These are phyloP conservation scores for Imbricaverruca yamaguchii DNA, from an alignment of 2,888 invertebrate genomes.

Conservation along the genomic window DNA sequence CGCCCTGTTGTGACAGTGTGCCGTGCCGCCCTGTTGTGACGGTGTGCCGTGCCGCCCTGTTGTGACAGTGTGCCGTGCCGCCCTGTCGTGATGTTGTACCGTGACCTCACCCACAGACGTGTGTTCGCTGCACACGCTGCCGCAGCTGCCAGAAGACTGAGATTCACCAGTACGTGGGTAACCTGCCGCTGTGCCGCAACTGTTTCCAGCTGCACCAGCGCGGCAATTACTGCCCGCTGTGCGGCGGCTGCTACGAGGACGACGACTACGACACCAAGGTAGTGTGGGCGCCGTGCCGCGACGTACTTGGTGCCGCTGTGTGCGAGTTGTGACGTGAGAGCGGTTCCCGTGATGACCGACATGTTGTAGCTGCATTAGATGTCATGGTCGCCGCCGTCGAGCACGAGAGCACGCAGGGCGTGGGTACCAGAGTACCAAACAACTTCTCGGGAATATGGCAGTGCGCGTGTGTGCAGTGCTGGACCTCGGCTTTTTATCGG, in stretches of 20 bases:
- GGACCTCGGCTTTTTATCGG: too few species aligned
- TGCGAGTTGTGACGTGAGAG: too few species aligned
- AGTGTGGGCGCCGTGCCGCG: slow-evolving; percentile 29
- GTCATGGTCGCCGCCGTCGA: too few species aligned
- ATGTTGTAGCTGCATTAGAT: too few species aligned
- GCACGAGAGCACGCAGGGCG: too few species aligned
- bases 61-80: not conserved
- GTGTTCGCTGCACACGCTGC: slow-evolving; percentile 33
- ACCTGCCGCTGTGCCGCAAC: slow-evolving; percentile 73
- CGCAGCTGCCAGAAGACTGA: slow-evolving; percentile 31
- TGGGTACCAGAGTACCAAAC: too few species aligned
- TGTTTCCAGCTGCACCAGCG: slow-evolving; percentile 80
- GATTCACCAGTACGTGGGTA: slow-evolving; percentile 65
- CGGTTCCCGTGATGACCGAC: too few species aligned
- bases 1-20: not conserved
- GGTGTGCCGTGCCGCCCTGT: not conserved
- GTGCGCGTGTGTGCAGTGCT: too few species aligned
- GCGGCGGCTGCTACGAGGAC: slow-evolving; percentile 75
- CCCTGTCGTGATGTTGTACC: not conserved
- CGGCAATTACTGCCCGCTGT: slow-evolving; percentile 85
- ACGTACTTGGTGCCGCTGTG: too few species aligned
- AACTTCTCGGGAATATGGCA: too few species aligned
- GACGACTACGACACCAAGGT: slow-evolving; percentile 82
- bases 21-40: not conserved
- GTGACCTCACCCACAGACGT: slow-evolving; percentile 26